Evolutionary conservation across 2,888 invertebrate species (phyloP).

Genomic region (Lamellibrachia satsuma): DNA sequence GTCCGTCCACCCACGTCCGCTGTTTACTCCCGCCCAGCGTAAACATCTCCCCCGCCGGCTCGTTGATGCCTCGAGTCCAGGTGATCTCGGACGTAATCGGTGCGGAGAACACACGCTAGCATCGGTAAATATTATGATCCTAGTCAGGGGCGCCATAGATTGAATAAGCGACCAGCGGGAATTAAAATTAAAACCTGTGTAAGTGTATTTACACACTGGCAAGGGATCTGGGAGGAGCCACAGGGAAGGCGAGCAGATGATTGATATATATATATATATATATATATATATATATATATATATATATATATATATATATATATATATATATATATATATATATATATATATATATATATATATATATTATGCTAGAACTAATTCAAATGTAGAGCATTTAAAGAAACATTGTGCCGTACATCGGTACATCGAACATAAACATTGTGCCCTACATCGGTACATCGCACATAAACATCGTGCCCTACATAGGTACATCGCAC

Average conservation of each 20-base stretch:
- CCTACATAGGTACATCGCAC: neutral
- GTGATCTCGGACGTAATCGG: neutral
- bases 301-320: no score
- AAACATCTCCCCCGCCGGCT: neutral
- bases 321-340: no score
- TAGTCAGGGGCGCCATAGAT: neutral
- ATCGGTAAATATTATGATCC: slow-evolving; percentile 13
- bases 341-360: no score
- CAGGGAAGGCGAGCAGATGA: neutral
- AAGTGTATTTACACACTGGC: neutral
- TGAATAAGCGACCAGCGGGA: slow-evolving; percentile 11
- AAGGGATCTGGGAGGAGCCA: neutral
- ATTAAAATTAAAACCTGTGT: neutral
- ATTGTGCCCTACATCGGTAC: neutral
- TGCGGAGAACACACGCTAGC: neutral
- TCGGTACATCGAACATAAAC: neutral
- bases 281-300: no score
- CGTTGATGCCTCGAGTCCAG: neutral
- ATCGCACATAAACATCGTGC: neutral
- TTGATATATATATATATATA: neutral
- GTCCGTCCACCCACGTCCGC: neutral
- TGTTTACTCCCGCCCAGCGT: neutral
- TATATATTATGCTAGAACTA: neutral
- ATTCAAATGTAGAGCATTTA: neutral
- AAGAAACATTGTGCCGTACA: neutral